These are phyloP conservation scores for Parnassius glacialis DNA, from an alignment of 2,888 invertebrate genomes.

Conservation along the genomic window DNA sequence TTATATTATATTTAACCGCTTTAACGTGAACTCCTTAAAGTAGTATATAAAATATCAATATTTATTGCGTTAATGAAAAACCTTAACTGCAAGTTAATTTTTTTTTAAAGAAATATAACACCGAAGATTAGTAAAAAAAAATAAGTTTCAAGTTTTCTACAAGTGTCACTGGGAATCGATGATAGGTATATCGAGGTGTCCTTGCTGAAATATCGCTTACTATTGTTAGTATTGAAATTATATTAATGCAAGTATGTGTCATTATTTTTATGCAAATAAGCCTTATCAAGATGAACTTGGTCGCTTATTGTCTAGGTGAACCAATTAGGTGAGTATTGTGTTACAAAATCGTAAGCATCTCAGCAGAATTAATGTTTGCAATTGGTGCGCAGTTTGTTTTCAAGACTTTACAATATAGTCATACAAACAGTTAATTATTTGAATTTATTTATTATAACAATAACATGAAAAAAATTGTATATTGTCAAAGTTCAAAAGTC, in stretches of 20 bases:
- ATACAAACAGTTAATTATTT: neutral
- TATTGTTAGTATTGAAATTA: conserved; percentile 39
- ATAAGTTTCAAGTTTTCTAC: neutral
- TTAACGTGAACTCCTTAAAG: too few species aligned
- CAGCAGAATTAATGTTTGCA: conserved; percentile 23
- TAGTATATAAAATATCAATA: too few species aligned
- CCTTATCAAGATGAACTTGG: conserved; percentile 52
- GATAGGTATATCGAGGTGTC: conserved; percentile 24
- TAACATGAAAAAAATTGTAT: too few species aligned
- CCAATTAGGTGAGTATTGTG: conserved; percentile 37
- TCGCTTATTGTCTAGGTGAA: conserved; percentile 45
- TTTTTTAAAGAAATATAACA: too few species aligned
- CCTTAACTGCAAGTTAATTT: too few species aligned
- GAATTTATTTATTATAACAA: too few species aligned
- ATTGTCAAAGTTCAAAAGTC: too few species aligned
- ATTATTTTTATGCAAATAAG: conserved; percentile 51
- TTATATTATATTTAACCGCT: too few species aligned
- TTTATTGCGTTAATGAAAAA: too few species aligned
- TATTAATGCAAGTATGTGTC: conserved; percentile 40
- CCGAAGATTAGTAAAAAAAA: neutral
- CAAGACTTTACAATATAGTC: conserved; percentile 2
- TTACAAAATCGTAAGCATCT: conserved; percentile 28
- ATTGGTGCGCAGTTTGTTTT: conserved; percentile 12
- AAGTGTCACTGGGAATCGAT: neutral
- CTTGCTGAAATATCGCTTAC: conserved; percentile 40